Evolutionary conservation across 2,888 invertebrate genomes (phyloP).

Genomic region (Notodonta ziczac): DNA sequence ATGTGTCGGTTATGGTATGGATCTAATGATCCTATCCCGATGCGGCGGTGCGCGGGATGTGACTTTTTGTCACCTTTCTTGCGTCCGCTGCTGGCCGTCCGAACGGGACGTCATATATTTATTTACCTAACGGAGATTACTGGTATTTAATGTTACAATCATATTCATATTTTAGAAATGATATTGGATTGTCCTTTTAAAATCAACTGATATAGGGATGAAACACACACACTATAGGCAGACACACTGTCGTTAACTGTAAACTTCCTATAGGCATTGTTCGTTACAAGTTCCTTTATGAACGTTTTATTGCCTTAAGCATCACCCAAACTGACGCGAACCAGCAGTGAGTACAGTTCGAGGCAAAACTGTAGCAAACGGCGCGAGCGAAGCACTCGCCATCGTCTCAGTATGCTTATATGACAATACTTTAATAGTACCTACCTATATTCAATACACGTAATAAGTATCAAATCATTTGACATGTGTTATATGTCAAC

Average conservation of each 20-base stretch:
- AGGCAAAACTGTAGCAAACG: no score
- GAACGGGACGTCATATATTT: conserved; percentile 74
- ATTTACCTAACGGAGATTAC: conserved; percentile 63
- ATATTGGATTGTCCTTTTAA: conserved; percentile 5
- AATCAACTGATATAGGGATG: not conserved
- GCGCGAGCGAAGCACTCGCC: no score
- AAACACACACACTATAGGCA: no score
- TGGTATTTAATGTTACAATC: conserved; percentile 58
- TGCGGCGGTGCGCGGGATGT: conserved; percentile 71
- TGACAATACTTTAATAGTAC: no score
- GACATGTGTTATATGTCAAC: conserved; percentile 4
- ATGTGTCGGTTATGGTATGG: conserved; percentile 79
- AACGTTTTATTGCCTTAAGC: no score
- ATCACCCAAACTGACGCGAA: no score
- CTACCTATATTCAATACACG: no score
- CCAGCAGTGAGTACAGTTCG: no score
- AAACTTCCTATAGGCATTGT: no score
- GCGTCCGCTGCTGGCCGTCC: conserved; percentile 58
- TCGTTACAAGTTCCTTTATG: no score
- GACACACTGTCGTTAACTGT: no score
- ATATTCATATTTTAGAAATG: conserved; percentile 53
- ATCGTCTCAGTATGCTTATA: no score
- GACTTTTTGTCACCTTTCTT: conserved; percentile 74
- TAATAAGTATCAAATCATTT: not conserved
- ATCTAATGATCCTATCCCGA: conserved; percentile 79